Evolutionary conservation across 2,113 vertebrate species (phyloP), one percentile per base, ranked within the genome.

Genomic region (Hemiscyllium ocellatum): DNA sequence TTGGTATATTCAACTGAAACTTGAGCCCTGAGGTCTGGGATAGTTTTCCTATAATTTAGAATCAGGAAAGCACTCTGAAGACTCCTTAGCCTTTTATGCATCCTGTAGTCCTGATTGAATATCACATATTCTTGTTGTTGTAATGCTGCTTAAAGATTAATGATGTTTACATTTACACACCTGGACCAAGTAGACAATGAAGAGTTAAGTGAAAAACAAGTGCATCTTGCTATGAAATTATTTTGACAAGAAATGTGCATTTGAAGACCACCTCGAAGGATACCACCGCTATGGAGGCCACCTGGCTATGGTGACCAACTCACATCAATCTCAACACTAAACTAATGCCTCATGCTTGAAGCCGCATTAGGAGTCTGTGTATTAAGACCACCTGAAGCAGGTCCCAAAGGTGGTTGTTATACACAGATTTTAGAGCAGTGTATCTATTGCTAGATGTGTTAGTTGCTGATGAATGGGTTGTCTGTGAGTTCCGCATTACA

Each of bases 361-460:
- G 94, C 37, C 33, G 94, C 94, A 95, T 95, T 72, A 72, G 37
- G 94, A 95, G 69, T 42, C 93, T 95, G 93, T 95, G 93, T 95
- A 95, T 65, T 70, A 95, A 72, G 93, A 95, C 94, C 42, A 95
- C 42, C 94, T 95, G 94, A 72, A 52, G 94, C 94, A 72, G 68
- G 94, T 95, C 94, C 94, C 94, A 70, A 72, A 95, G 94, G 94
- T 70, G 24, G 94, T 95, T 95, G 94, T 95, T 95, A 95, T 70
- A 95, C 94, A 95, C 69, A 52, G 94, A 66, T 95, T 95, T 95
- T 95, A 95, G 94, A 95, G 69, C 69, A 95, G 42, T 29, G 68
- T 70, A 72, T 70, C 94, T 72, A 95, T 95, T 50, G 94, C 94
- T 50, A 19, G 94, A 56, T 72, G 94, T 72, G 94, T 95, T 95